A percentile compares a stretch with the other conserved stretches of the same genome.
Evolutionary conservation across 92 coral and sea anemone genomes (phyloP).

Genomic region (Isaurus tuberculatus): DNA sequence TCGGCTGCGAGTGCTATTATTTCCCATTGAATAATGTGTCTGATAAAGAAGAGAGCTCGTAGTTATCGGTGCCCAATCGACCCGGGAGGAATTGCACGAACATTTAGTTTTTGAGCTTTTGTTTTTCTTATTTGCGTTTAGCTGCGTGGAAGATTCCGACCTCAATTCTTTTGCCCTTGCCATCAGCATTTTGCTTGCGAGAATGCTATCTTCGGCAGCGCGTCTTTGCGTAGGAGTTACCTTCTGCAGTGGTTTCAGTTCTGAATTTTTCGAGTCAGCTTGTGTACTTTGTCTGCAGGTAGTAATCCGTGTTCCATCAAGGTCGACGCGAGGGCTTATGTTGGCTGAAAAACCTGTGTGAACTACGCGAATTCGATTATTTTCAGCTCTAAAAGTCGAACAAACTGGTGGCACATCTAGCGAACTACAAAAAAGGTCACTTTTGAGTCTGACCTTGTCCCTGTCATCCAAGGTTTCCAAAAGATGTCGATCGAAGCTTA

Average conservation of each 20-base stretch:
- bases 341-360: slow-evolving; percentile 53
- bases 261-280: slow-evolving; percentile 23
- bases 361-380: slow-evolving; percentile 65
- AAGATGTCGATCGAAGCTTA: slow-evolving; percentile 85
- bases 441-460: slow-evolving; percentile 60
- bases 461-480: slow-evolving; percentile 64
- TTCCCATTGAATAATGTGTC: slow-evolving; percentile 30
- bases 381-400: slow-evolving; percentile 64
- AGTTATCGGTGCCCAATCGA: slow-evolving; percentile 99
- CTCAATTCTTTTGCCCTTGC: slow-evolving; percentile 67
- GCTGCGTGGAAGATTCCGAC: slow-evolving; percentile 57
- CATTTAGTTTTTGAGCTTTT: slow-evolving; percentile 38
- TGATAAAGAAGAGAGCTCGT: slow-evolving; percentile 81
- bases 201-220: slow-evolving; percentile 76
- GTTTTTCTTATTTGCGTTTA: slow-evolving; percentile 52
- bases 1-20: background rate
- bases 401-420: slow-evolving; percentile 51
- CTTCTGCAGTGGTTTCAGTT: slow-evolving; percentile 79
- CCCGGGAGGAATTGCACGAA: slow-evolving; percentile 17
- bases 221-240: slow-evolving; percentile 83
- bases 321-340: slow-evolving; percentile 40
- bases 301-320: slow-evolving; percentile 51
- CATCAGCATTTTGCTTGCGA: slow-evolving; percentile 58
- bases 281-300: slow-evolving; percentile 62
- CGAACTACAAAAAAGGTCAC: slow-evolving; percentile 42